Evolutionary conservation across 2,797 vertebrate species (phyloP), one percentile per base, ranked within the genome.

Genomic region (Syndactyla subalaris): DNA sequence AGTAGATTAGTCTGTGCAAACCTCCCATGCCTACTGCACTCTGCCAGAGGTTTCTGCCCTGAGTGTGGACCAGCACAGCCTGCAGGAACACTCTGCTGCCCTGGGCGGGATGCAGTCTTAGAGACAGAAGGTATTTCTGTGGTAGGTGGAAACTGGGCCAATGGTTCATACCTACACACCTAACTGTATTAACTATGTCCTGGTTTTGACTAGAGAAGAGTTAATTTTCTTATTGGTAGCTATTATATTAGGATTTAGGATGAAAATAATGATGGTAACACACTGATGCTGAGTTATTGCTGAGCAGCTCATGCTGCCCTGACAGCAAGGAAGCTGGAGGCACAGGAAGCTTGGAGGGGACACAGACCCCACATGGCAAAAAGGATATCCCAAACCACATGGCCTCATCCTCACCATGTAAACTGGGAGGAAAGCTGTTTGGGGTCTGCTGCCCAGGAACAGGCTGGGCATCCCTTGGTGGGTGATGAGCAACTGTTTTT

Each of bases 1-100:
- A 63, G 85, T 17, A 88, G 79, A 92, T 89, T 51, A 92, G 51
- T 9, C 51, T 59, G 46, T 81, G 65, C 76, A 94, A 94, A 76
- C 41, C 73, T 80, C 22, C 45, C 48, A 6, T 15, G 49, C 48
- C 70, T 88, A 39, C 59, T 66, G 89, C 70, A 6, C 67, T 38
- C 41, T 93, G 54, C 34, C 14, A 4, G 2, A 43, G 67, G 32
- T 36, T 19, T 55, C 66, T 30, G 22, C 29, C 49, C 58, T 45
- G 52, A 41, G 3, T 5, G 24, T 63, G 86, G 46, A 57, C 27
- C 63, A 81, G 51, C 59, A 73, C 26, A 66, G 70, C 49, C 70
- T 80, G 41, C 41, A 34, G 32, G 39, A 52, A 18, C 74, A 13
- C 16, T 2, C 16, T n/a, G 41, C 51, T 80, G 55, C 49, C 18